Percentiles rank a stretch among this genome's conserved stretches.
Conservation (phyloP, 2,113 vertebrate genomes). For the Meriones unguiculatus region DNA sequence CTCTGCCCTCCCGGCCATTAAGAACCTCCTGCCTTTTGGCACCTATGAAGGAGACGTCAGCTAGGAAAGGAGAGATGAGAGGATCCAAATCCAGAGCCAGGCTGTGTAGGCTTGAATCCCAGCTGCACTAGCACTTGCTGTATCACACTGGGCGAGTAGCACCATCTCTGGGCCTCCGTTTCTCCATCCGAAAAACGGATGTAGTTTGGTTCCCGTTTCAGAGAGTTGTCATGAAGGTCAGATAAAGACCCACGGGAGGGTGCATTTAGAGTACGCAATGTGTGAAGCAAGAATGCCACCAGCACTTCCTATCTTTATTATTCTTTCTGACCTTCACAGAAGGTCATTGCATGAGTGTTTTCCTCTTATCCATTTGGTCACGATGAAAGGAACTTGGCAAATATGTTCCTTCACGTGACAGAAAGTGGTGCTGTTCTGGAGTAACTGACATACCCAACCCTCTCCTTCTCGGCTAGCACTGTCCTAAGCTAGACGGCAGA, state of each 20-base stretch:
- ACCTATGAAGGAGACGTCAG: neutral
- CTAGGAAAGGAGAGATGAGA: slow-evolving; percentile 24
- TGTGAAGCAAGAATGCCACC: neutral
- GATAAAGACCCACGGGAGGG: neutral
- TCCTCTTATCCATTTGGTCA: slow-evolving; percentile 52
- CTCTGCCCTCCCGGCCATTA: neutral
- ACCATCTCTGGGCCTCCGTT: neutral
- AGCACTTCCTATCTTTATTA: neutral
- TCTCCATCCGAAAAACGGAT: neutral
- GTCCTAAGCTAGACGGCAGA: slow-evolving; percentile 15
- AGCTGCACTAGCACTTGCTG: neutral
- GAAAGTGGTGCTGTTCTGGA: slow-evolving; percentile 50
- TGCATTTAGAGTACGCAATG: neutral
- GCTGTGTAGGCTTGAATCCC: neutral
- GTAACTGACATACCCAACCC: slow-evolving; percentile 57
- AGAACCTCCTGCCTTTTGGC: slow-evolving; percentile 56
- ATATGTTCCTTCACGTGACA: slow-evolving; percentile 39
- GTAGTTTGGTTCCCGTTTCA: neutral
- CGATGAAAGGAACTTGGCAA: slow-evolving; percentile 65
- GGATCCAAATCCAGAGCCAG: neutral
- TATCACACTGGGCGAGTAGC: neutral
- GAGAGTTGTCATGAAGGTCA: neutral
- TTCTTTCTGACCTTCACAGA: slow-evolving; percentile 18
- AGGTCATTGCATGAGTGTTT: slow-evolving; percentile 17
- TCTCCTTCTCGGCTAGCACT: slow-evolving; percentile 53